Base-by-base conservation (phyloP, 2,888 invertebrate genomes). In the Nomada ferruginata region DNA sequence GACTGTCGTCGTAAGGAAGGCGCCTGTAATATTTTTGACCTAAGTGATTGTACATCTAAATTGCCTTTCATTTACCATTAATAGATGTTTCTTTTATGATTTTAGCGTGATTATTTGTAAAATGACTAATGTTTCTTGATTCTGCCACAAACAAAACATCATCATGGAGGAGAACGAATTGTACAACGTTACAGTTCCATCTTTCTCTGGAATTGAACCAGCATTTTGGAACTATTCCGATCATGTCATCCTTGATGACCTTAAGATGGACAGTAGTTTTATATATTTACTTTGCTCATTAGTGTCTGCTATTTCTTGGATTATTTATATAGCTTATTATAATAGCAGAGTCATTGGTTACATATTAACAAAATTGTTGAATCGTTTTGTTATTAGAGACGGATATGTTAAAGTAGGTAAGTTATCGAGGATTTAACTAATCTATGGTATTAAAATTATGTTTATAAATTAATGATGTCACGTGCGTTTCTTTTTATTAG, bases 261-360 rank as follows among this genome's bases (percentile, higher is more conserved):
- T 97, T 87, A 95, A 95, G 93, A 96, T 96, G 95, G 97, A 98
- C 94, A 96, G 96, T 89, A 97, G 97, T 92, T 96, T 96, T 91
- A 95, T 95, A 68, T 96, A 96, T 95, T 95, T 98, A 86, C 95
- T 98, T 36, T 96, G 96, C 89, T 98, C 98, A 78, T 95, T 98
- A 68, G 95, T 97, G 88, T 96, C 97, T 82, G 97, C 97, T 29
- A 97, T 98, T 92, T 95, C 96, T 55, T 99, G 99, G 99, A 96
- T 98, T 70, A 97, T 98, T 87, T 99, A 99, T 94, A 97, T 98
- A 91, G 97, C 97, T 0, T 98, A 98, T 94, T 99, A 99, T 94
- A 98, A 98, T 94, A 98, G 98, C 72, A 96, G 99, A 83, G 96
- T 99, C 4, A 95, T 98, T 87, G 99, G 98, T 44, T 97, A 97